Evolutionary conservation across 2,113 vertebrate genomes (phyloP).

Genomic region (Larimichthys crocea): DNA sequence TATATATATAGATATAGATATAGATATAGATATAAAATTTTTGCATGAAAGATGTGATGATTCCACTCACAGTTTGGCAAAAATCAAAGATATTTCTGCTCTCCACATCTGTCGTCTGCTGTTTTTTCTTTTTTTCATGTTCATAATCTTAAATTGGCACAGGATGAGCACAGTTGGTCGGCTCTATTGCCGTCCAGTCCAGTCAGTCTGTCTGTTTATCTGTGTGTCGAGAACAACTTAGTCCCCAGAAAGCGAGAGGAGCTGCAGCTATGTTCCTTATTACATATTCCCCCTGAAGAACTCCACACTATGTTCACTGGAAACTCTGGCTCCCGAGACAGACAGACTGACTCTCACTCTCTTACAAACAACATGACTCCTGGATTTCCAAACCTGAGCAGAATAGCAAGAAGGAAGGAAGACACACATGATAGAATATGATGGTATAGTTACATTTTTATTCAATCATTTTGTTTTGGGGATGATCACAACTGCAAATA

Average conservation of each 20-base stretch:
- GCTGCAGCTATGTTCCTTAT: constrained; percentile 70
- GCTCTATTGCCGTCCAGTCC: constrained; percentile 45
- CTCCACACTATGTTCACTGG: constrained; percentile 67
- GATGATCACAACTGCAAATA: background rate
- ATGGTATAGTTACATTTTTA: background rate
- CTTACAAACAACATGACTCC: constrained; percentile 71
- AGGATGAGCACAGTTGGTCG: constrained; percentile 37
- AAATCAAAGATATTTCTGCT: constrained; percentile 26
- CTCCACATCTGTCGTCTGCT: constrained; percentile 45
- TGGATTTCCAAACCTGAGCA: constrained; percentile 66
- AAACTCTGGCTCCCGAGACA: constrained; percentile 67
- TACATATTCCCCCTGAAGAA: constrained; percentile 78
- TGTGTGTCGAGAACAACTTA: constrained; percentile 53
- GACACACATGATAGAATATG: constrained; percentile 10
- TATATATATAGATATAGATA: too few species aligned
- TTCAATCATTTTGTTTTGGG: background rate
- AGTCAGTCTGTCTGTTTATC: constrained; percentile 57
- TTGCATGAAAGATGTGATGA: too few species aligned
- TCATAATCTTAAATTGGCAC: constrained; percentile 48
- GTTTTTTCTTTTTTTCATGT: constrained; percentile 20
- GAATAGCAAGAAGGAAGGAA: constrained; percentile 60
- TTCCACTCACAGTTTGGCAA: constrained; percentile 41
- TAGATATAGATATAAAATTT: too few species aligned
- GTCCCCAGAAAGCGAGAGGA: constrained; percentile 59
- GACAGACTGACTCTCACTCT: constrained; percentile 60